Conservation (phyloP, 2,888 invertebrate genomes). For the Lycocerus yunnanus region DNA sequence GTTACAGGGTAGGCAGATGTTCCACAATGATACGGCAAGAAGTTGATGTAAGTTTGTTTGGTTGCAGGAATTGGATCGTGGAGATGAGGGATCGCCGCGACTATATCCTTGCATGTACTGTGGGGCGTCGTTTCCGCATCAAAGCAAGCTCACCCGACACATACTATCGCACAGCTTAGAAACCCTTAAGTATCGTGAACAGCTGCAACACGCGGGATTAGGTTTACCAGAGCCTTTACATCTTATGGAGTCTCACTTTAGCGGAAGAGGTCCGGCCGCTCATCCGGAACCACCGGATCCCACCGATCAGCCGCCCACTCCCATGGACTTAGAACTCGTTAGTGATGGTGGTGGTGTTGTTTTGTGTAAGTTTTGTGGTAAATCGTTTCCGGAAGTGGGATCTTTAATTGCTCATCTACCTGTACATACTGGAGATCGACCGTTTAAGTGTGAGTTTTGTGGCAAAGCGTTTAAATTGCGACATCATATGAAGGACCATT, state of each 20-base stretch:
- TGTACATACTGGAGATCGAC: slow-evolving; percentile 87
- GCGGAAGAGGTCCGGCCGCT: slow-evolving; percentile 51
- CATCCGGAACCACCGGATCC: slow-evolving; percentile 56
- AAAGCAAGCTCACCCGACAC: slow-evolving; percentile 89
- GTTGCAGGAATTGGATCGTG: slow-evolving; percentile 90
- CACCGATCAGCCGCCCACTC: slow-evolving; percentile 59
- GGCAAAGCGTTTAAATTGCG: slow-evolving; percentile 91
- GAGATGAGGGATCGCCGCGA: slow-evolving; percentile 58
- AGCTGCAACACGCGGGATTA: slow-evolving; percentile 60
- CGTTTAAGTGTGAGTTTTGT: slow-evolving; percentile 93
- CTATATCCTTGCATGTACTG: slow-evolving; percentile 87
- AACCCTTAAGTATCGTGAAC: slow-evolving; percentile 84
- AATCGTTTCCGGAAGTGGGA: slow-evolving; percentile 89
- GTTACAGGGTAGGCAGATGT: slow-evolving; percentile 40
- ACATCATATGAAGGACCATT: slow-evolving; percentile 94
- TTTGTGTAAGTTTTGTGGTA: slow-evolving; percentile 90
- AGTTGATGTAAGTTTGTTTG: slow-evolving; percentile 87
- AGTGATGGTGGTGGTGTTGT: slow-evolving; percentile 64
- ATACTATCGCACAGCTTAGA: slow-evolving; percentile 88
- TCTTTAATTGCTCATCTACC: slow-evolving; percentile 86
- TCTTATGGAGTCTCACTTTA: slow-evolving; percentile 53
- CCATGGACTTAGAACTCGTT: slow-evolving; percentile 65
- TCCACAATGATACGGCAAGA: slow-evolving; percentile 67
- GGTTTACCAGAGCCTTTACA: slow-evolving; percentile 53
- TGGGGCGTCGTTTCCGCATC: slow-evolving; percentile 85